Evolutionary conservation across 2,888 invertebrate species (phyloP).

Genomic region (Mamestra brassicae): DNA sequence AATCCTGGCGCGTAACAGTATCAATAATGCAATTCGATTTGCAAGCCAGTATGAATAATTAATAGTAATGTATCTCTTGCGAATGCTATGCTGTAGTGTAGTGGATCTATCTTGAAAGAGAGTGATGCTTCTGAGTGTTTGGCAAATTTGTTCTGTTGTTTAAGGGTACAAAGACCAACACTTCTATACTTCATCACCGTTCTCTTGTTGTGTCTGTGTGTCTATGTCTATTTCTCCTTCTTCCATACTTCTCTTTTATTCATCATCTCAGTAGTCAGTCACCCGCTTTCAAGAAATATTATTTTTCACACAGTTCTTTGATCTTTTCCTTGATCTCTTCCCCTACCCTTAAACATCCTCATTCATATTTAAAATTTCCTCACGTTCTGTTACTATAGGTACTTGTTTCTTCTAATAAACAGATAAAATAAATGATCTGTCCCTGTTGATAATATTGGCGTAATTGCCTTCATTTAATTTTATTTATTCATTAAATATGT

Average conservation of each 20-base stretch:
- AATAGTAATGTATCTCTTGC: constrained; percentile 33
- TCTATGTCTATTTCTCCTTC: too few species aligned
- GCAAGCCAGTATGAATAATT: constrained; percentile 39
- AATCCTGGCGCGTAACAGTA: too few species aligned
- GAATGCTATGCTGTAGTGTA: background rate
- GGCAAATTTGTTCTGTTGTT: background rate
- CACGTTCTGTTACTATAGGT: background rate
- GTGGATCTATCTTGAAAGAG: background rate
- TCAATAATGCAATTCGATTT: constrained; percentile 52
- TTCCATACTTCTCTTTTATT: background rate
- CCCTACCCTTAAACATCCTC: background rate
- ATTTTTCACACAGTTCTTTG: background rate
- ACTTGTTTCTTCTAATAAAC: background rate
- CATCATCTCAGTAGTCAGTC: background rate
- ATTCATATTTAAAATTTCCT: background rate
- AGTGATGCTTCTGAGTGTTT: background rate
- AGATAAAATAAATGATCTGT: background rate
- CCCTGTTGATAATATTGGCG: too few species aligned
- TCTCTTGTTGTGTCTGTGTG: too few species aligned
- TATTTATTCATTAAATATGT: constrained; percentile 40
- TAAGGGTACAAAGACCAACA: background rate
- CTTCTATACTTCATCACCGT: background rate
- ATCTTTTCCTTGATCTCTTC: background rate
- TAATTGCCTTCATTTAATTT: constrained; percentile 6
- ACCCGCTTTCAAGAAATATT: background rate